A percentile compares a stretch with the other conserved stretches of the same genome.
Evolutionary conservation across 2,113 vertebrate genomes (phyloP).

Genomic region (Bubo scandiacus): DNA sequence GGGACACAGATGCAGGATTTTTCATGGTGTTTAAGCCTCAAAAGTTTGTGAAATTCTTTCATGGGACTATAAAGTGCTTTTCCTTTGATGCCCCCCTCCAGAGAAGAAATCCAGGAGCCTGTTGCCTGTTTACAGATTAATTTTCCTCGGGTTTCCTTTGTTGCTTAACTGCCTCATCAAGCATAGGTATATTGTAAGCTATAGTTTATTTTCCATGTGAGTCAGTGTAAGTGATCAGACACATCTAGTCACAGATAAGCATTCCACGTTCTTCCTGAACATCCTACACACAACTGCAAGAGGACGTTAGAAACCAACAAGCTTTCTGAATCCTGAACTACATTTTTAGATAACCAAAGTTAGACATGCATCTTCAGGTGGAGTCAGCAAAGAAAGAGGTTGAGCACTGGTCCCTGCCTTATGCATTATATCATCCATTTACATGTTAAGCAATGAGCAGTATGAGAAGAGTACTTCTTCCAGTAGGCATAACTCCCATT

Average conservation of each 20-base stretch:
- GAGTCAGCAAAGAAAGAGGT: background rate
- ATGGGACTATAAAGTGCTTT: background rate
- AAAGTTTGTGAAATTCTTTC: background rate
- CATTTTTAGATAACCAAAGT: background rate
- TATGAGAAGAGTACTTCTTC: background rate
- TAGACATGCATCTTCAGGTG: background rate
- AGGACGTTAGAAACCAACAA: background rate
- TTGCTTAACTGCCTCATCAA: background rate
- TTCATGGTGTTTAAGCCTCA: background rate
- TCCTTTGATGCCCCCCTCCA: background rate
- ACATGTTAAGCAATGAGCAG: background rate
- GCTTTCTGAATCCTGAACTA: background rate
- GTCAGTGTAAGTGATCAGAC: background rate
- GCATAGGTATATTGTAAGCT: background rate
- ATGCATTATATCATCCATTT: background rate
- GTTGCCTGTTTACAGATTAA: background rate
- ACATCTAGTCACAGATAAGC: background rate
- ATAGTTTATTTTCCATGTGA: conserved; percentile 20
- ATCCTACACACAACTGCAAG: background rate
- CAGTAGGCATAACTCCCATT: background rate
- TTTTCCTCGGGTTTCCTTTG: background rate
- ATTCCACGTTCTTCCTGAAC: background rate
- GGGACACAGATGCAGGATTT: background rate
- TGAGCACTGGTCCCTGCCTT: background rate
- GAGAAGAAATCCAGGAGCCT: background rate